Evolutionary conservation across 23 tunicate genomes (phyloP), one percentile per base, ranked within the genome.

Genomic region (Ciona savignyi): DNA sequence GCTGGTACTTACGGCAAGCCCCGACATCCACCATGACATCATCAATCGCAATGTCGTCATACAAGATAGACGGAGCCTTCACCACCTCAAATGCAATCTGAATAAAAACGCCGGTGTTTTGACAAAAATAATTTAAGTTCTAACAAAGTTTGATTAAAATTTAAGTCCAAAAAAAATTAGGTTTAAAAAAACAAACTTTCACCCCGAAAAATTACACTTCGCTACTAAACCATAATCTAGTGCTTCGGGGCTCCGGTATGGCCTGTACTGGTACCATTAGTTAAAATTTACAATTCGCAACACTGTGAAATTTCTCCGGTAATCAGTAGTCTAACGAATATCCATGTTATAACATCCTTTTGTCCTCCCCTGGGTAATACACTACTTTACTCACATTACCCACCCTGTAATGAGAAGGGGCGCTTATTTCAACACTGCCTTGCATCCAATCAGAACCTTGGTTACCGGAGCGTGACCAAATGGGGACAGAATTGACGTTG

Each of bases 41-140:
- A 77, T 88, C 96, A 74, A 88, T 67, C 0, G 96, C 87, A 20
- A 88, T 88, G 77, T 81, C 85, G 25, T 74, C 84, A 22, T 56
- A 24, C 30, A 73, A 66, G 0, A 78, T 42, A 6, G 56, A 4
- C 73, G 34, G 6, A 22, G 67, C 68, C 2, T 80, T 23, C 25
- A 80, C 71, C 0, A 77, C 81, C 30, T 87, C 95, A 72, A 87
- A 87, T 2, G 76, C 56, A 51, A 87, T 60, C 95, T 87, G 95
- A 4, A 70, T 60, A 3, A 25, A 6, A 11, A 4, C 9, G 69
- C 19, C 9, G 19, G 19, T 9, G 11, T 9, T 6, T 25, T 27
- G 9, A 6, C 19, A 27, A 9, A 65, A 6, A 6, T 65, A 6
- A 6, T 65, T 20, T 65, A 20, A 6, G 11, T 25, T 9, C 9